These are phyloP conservation scores for Charanyca ferruginea DNA, from an alignment of 2,888 invertebrate species.

Conservation along the genomic window DNA sequence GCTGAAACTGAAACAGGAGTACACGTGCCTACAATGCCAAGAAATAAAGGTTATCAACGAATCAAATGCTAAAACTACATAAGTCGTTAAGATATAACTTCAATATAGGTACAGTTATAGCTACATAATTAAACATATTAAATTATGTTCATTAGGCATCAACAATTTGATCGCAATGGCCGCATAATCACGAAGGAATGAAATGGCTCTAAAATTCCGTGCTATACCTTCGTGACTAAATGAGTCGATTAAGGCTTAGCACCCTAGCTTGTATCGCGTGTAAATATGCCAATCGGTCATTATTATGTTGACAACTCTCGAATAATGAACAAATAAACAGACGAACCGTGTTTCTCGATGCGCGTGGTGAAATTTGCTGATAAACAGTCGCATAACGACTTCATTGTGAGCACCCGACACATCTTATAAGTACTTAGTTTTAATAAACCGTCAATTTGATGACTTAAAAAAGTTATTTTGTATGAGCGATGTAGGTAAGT, in stretches of 20 bases:
- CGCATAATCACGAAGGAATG: constrained; percentile 39
- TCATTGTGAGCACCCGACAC: too few relatives aligned
- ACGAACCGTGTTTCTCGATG: constrained; percentile 42
- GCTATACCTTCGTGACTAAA: constrained; percentile 52
- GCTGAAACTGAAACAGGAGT: not conserved
- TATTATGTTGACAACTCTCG: constrained; percentile 54
- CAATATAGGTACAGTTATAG: constrained; percentile 3
- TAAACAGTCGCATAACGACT: constrained; percentile 54
- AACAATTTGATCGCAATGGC: constrained; percentile 50
- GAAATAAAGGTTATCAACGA: too few relatives aligned
- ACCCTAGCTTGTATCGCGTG: constrained; percentile 50
- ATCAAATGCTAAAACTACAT: not conserved
- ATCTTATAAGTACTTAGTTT: too few relatives aligned
- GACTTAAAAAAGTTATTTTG: constrained; percentile 17
- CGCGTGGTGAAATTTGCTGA: constrained; percentile 46
- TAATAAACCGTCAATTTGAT: constrained; percentile 29
- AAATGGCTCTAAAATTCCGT: constrained; percentile 43
- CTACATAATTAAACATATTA: constrained; percentile 38
- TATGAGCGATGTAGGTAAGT: not conserved
- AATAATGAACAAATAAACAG: constrained; percentile 57
- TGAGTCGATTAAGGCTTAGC: constrained; percentile 47
- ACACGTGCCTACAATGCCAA: not conserved
- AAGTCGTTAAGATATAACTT: too few relatives aligned
- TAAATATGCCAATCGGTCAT: constrained; percentile 57
- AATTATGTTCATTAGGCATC: constrained; percentile 46